Conservation (phyloP, 2,888 invertebrate species). For the Erynnis tages region DNA sequence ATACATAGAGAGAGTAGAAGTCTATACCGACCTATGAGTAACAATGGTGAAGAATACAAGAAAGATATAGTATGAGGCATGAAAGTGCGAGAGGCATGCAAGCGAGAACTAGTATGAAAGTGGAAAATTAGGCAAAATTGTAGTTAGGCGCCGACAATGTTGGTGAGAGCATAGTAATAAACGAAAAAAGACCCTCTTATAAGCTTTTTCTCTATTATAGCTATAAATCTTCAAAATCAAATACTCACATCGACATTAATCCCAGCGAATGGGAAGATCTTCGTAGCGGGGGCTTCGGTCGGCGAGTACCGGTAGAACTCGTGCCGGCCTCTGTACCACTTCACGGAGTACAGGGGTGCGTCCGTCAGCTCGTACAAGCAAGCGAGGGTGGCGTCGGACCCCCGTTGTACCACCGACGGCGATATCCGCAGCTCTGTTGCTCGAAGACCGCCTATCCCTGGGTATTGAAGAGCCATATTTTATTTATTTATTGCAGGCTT, state of each 20-base stretch:
- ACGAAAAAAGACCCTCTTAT: too few species aligned
- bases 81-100: too few species aligned
- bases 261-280: slow-evolving; percentile 84
- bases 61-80: too few species aligned
- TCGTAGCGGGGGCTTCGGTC: slow-evolving; percentile 83
- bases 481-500: too few species aligned
- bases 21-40: too few species aligned
- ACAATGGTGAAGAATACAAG: too few species aligned
- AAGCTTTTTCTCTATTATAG: not conserved
- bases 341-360: slow-evolving; percentile 85
- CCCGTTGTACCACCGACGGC: slow-evolving; percentile 82
- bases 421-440: slow-evolving; percentile 80
- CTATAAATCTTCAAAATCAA: not conserved
- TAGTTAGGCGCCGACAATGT: too few species aligned
- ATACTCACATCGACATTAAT: slow-evolving; percentile 85
- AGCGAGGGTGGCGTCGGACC: slow-evolving; percentile 81
- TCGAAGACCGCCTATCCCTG: slow-evolving; percentile 76
- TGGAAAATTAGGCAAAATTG: too few species aligned
- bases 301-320: slow-evolving; percentile 86
- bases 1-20: too few species aligned
- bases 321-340: slow-evolving; percentile 85
- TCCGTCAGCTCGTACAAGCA: slow-evolving; percentile 84
- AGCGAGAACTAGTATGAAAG: too few species aligned
- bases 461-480: slow-evolving; percentile 21
- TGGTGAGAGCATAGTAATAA: too few species aligned